Evolutionary conservation across 2,113 vertebrate species (phyloP), one percentile per base, ranked within the genome.

Genomic region (Dromas ardeola): DNA sequence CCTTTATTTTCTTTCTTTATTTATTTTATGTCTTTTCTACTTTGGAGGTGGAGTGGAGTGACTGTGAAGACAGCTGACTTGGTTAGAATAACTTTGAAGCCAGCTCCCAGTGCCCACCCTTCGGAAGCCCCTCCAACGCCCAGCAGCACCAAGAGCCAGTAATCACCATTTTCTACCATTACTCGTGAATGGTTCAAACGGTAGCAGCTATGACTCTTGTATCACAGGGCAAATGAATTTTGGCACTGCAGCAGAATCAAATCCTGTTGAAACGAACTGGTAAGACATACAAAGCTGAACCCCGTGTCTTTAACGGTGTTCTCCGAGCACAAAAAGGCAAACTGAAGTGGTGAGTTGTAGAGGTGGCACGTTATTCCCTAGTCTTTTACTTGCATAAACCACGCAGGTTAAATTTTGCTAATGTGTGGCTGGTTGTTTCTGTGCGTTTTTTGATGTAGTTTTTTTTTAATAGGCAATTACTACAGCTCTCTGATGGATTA

Each of bases 161-260:
- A 27, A 16, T 38, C 15, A 21, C 3, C 3, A 3, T 0, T 53
- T 67, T 36, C 4, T 61, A 5, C 22, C 9, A 3, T 34, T 72
- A 42, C 19, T 38, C 52, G 14, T 8, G 10, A n/a, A 7, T 23
- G 32, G 27, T 10, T 1, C 3, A 27, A 65, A 20, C 15, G 16
- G 16, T 79, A 11, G 25, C 36, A 38, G 32, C 30, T 23, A 19
- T 8, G 6, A 52, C 19, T 72, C 45, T 36, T 36, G 5, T 32
- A n/a, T 27, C n/a, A 47, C 17, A 49, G 34, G 26, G 43, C n/a
- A 65, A 53, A 38, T 10, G 10, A 25, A 55, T 14, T 84, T 81
- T 80, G 30, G 15, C 30, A 22, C 15, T 38, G n/a, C 10, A 79
- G 23, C 17, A 43, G 11, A 69, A 30, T 27, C 15, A 63, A 59